Evolutionary conservation across 2,797 vertebrate species (phyloP).

Genomic region (Allobates femoralis): DNA sequence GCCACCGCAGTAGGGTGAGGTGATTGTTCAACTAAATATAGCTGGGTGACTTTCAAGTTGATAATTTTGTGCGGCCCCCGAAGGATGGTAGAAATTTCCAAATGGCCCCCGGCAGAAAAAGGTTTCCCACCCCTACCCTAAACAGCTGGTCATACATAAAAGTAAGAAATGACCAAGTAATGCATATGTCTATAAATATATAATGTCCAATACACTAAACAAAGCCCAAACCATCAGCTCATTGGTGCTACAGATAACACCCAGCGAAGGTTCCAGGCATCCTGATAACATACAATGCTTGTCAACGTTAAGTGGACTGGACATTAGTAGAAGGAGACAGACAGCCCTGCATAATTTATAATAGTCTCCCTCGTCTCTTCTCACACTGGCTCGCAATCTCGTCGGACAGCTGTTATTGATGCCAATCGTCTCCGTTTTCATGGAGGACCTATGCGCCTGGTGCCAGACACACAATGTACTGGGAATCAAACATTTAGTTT

Average conservation of each 20-base stretch:
- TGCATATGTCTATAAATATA: constrained; percentile 32
- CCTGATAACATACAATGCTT: constrained; percentile 27
- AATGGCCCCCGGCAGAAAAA: too few relatives aligned
- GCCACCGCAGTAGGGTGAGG: too few relatives aligned
- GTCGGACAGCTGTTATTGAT: constrained; percentile 43
- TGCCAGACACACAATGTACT: constrained; percentile 10
- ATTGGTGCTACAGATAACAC: constrained; percentile 8
- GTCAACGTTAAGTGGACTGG: constrained; percentile 36
- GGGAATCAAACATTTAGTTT: constrained; percentile 15
- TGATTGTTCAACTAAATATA: too few relatives aligned
- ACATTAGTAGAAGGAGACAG: constrained; percentile 45
- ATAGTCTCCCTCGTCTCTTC: constrained; percentile 14
- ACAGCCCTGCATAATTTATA: constrained; percentile 52
- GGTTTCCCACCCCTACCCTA: too few relatives aligned
- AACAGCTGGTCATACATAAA: neutral
- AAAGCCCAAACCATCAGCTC: neutral
- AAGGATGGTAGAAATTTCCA: too few relatives aligned
- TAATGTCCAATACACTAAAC: constrained; percentile 21
- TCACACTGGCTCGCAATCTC: constrained; percentile 31
- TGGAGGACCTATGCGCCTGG: constrained; percentile 1
- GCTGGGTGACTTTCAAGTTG: too few relatives aligned
- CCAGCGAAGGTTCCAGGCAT: neutral
- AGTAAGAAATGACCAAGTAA: constrained; percentile 1
- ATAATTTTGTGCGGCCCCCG: too few relatives aligned
- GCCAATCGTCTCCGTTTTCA: constrained; percentile 48